Base-by-base conservation (phyloP, 2,113 vertebrate species). In the Synodontis membranacea region DNA sequence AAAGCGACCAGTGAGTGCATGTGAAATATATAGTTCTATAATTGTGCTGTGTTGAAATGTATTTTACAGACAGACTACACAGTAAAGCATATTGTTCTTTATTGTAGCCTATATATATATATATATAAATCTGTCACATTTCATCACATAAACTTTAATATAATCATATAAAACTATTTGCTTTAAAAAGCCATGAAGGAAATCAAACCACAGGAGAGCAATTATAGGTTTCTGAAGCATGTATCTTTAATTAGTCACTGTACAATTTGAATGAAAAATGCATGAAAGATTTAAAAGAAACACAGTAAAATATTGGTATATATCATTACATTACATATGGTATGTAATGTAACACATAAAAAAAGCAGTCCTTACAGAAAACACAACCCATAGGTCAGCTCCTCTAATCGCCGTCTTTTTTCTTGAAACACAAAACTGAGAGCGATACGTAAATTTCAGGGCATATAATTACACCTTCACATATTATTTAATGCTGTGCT, bases 171-270 rank as follows among this genome's bases (percentile, higher is more conserved):
- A 4, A 76, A 31, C 15, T 52, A 21, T n/a, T 10, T 39, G 52
- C 11, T 80, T 58, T 56, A 28, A 79, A 79, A 56, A 80, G 25
- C 3, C 15, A 58, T 42, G 23, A 39, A 58, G 21, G 8, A 58
- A 80, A 80, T 58, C 52, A 58, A 58, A 58, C 23, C 34, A 58
- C 52, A 58, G 78, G 23, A 80, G 78, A 58, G 34, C 78, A 42
- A 25, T 54, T 37, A 42, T 58, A 80, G 0, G 2, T 58, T 58
- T 28, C n/a, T n/a, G 28, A 42, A 80, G 21, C 78, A 39, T 58
- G 78, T 42, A 80, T 58, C 52, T 80, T 80, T 80, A 80, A 58
- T 80, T 80, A 56, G 10, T 39, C 34, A 15, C 10, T 12, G 12
- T 56, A 80, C 50, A 80, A 37, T 56, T 48, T 48, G 28, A 50